These are phyloP conservation scores for Octonoba sinensis DNA, from an alignment of 2,888 invertebrate species.

Conservation along the genomic window DNA sequence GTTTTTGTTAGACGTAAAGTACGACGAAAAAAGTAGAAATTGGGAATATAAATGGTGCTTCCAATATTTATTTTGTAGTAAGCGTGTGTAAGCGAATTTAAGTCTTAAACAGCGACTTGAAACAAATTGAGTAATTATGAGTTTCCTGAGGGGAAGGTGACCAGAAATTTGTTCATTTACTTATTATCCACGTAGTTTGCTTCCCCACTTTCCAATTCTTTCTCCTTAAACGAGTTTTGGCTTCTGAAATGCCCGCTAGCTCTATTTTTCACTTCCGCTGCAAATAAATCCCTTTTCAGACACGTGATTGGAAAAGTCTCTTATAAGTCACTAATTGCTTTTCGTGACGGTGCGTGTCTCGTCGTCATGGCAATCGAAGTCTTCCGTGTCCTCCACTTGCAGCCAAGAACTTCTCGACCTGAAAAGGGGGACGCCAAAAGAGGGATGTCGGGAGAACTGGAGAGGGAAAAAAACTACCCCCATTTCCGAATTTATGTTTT, in stretches of 20 bases:
- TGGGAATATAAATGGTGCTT: too few relatives aligned
- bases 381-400: background rate
- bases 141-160: too few relatives aligned
- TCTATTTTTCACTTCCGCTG: slow-evolving; percentile 15
- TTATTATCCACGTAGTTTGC: too few relatives aligned
- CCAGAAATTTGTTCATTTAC: too few relatives aligned
- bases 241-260: background rate
- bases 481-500: too few relatives aligned
- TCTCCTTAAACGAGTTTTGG: slow-evolving; percentile 2
- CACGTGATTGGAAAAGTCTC: slow-evolving; percentile 17
- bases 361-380: background rate
- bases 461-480: background rate
- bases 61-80: too few relatives aligned
- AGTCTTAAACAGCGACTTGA: too few relatives aligned
- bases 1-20: too few relatives aligned
- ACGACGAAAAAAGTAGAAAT: too few relatives aligned
- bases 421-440: background rate
- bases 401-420: slow-evolving; percentile 1
- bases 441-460: background rate
- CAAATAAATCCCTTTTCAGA: slow-evolving; percentile 15
- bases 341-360: slow-evolving; percentile 9
- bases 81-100: too few relatives aligned
- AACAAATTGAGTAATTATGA: too few relatives aligned
- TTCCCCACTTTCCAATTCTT: too few relatives aligned
- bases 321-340: slow-evolving; percentile 27